Base-by-base conservation (phyloP, 1,140 invertebrate species). In the Maniola jurtina region DNA sequence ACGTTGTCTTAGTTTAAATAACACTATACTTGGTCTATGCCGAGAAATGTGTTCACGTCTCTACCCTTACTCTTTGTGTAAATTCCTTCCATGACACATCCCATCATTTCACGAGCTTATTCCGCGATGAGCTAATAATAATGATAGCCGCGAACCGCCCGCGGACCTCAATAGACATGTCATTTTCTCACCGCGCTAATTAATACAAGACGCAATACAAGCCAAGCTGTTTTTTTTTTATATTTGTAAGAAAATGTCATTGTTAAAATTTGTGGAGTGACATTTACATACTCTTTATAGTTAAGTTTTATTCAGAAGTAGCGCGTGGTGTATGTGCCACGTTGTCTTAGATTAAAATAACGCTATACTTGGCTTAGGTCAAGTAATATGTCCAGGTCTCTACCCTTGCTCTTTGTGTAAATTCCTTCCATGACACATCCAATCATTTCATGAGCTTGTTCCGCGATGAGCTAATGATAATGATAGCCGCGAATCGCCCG, bases 121-220 rank as follows among this genome's bases (percentile, higher is more conserved):
- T 75, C 68, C 34, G 34, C 11, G 50, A 45, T 56, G 36, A 55
- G 45, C 58, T 72, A 73, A 76, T 61, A 63, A 72, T 82, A 79
- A 84, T 82, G 74, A 84, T 78, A 76, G 77, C 60, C 66, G 61
- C 65, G 65, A 69, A 74, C 45, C 52, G 72, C 72, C 73, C 59
- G 63, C 67, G 67, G 75, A 65, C 38, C 58, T 25, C 55, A 64
- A 83, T 78, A 77, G 73, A 77, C 80, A 76, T 81, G 83, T 84
- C 84, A 83, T 84, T 82, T 84, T 84, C 80, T 82, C 82, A 78
- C 77, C 77, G 71, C 65, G 52, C 71, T 82, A 82, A 84, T 84
- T 83, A 76, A 84, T 82, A 78, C 74, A 66, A 66, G 71, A 33
- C 54, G 0, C 48, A 59, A 45, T n/a, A 45, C 42, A 45, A n/a